phyloP scores from a whole-genome alignment of 2,888 invertebrate genomes.

The Agrochola macilenta region DNA sequence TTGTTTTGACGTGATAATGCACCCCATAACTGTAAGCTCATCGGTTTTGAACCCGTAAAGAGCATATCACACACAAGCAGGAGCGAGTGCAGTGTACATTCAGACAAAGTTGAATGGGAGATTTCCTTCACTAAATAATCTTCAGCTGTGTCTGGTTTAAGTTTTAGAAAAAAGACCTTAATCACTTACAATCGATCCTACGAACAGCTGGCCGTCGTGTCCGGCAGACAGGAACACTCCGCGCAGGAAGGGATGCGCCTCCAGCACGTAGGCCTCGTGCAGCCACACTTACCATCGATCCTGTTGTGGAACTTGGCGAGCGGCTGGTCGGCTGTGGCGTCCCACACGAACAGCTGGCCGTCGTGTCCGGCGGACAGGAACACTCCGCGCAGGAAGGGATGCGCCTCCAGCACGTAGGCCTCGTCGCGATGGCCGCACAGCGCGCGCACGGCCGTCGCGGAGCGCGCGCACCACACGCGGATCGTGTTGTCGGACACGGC shows the following conservation, averaged over 20 bases:
- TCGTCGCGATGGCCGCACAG: conserved; percentile 97
- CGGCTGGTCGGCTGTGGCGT: conserved; percentile 86
- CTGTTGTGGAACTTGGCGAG: conserved; percentile 93
- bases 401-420: conserved; percentile 97
- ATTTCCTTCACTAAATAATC: no score
- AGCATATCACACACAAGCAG: no score
- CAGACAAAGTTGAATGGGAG: no score
- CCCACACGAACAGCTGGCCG: conserved; percentile 97
- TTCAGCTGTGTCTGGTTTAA: no score
- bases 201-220: conserved; percentile 97
- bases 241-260: conserved; percentile 96
- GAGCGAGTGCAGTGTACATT: no score
- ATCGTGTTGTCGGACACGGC: conserved; percentile 96
- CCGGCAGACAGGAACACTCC: conserved; percentile 97
- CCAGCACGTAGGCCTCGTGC: conserved; percentile 97
- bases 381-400: conserved; percentile 95
- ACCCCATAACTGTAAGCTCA: no score
- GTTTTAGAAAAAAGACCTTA: no score
- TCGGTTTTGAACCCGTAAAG: no score
- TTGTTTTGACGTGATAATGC: no score
- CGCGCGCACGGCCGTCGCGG: conserved; percentile 88
- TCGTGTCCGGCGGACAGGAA: conserved; percentile 99
- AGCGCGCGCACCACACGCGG: conserved; percentile 85
- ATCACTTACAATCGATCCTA: conserved; percentile 71
- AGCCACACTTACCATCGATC: conserved; percentile 91